Evolutionary conservation across 2,797 vertebrate genomes (phyloP).

Genomic region (Macropodus opercularis): DNA sequence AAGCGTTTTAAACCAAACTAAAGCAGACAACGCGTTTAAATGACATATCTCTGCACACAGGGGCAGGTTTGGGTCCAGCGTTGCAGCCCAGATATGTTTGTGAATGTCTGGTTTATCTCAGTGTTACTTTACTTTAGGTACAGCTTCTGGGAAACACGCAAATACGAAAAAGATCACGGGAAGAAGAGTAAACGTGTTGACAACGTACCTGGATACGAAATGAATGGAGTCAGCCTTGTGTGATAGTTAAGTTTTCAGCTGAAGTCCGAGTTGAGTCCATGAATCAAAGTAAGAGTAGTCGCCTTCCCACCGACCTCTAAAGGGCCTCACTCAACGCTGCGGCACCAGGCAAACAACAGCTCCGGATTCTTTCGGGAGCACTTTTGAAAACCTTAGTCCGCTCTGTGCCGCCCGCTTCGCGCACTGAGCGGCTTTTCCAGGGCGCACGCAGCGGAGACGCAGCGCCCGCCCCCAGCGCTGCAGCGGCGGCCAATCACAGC

Average conservation of each 20-base stretch:
- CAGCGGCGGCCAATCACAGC: slow-evolving; percentile 72
- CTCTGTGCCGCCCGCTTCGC: slow-evolving; percentile 30
- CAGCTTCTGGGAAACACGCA: not conserved
- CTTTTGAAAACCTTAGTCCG: too few species aligned
- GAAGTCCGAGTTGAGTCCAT: slow-evolving; percentile 71
- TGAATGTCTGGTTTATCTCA: too few species aligned
- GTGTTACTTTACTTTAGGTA: too few species aligned
- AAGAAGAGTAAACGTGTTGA: not conserved
- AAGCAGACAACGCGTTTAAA: too few species aligned
- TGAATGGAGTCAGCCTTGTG: slow-evolving; percentile 56
- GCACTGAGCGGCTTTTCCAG: slow-evolving; percentile 57
- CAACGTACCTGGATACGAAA: slow-evolving; percentile 57
- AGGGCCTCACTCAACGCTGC: not conserved
- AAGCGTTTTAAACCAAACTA: not conserved
- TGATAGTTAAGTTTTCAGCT: slow-evolving; percentile 43
- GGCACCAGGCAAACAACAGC: too few species aligned
- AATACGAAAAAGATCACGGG: not conserved
- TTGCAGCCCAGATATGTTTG: too few species aligned
- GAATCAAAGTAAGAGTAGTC: slow-evolving; percentile 66
- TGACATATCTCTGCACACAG: too few species aligned
- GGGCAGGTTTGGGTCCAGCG: too few species aligned
- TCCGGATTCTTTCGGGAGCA: too few species aligned
- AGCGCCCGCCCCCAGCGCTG: slow-evolving; percentile 63
- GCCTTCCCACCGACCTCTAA: slow-evolving; percentile 49
- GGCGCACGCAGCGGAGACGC: slow-evolving; percentile 41